A percentile compares a stretch with the other conserved stretches of the same genome.
phyloP scores from a whole-genome alignment of 2,797 vertebrate genomes.

The Sebastes vulpes region DNA sequence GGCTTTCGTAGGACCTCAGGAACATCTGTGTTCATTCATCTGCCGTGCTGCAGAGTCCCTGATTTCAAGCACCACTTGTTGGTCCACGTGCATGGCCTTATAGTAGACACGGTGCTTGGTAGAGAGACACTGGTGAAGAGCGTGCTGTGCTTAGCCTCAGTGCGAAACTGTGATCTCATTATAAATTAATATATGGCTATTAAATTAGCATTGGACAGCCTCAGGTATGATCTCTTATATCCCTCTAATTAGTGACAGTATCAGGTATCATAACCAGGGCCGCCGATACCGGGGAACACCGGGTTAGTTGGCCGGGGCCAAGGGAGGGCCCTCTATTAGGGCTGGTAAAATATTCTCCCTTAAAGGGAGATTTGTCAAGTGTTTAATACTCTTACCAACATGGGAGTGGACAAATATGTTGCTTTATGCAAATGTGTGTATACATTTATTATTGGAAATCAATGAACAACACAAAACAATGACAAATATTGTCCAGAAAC shows the following conservation, averaged over 20 bases:
- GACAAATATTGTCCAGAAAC: no score
- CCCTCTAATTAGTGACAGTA: not conserved
- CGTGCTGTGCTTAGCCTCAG: not conserved
- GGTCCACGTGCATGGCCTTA: not conserved
- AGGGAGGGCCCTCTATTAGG: no score
- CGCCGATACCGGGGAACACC: no score
- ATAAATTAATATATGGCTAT: not conserved
- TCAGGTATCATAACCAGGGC: no score
- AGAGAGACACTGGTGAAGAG: not conserved
- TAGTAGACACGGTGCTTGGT: not conserved
- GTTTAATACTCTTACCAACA: no score
- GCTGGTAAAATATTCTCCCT: no score
- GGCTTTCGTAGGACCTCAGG: not conserved
- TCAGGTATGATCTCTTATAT: not conserved
- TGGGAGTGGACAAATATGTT: no score
- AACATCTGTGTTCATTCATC: constrained; percentile 19
- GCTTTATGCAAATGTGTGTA: no score
- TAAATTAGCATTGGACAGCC: not conserved
- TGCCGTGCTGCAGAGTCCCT: not conserved
- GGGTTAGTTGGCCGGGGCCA: not conserved
- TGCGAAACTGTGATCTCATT: not conserved
- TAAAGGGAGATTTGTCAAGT: no score
- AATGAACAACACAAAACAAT: no score
- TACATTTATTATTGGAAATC: no score
- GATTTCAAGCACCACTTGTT: not conserved